phyloP scores from a whole-genome alignment of 2,113 vertebrate species.

The Pipra filicauda region DNA sequence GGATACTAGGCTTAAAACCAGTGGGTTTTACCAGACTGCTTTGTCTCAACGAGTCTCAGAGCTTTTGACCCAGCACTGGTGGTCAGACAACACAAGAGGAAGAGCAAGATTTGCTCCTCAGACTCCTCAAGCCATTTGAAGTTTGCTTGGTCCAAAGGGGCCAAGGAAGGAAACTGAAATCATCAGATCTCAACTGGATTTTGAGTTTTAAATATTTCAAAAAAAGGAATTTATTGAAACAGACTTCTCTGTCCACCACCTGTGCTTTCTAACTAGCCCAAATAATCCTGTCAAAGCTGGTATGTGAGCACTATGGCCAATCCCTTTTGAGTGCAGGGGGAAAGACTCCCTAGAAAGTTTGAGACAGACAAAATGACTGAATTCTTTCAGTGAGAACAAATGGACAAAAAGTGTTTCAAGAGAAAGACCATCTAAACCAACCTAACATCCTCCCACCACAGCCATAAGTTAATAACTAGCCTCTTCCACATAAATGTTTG shows the following conservation, averaged over 20 bases:
- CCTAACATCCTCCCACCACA: not conserved
- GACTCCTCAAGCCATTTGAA: not conserved
- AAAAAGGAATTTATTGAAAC: not conserved
- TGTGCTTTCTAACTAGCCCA: not conserved
- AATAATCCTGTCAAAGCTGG: not conserved
- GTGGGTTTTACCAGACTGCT: not conserved
- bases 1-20: not conserved
- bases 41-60: fast-evolving
- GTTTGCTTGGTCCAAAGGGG: not conserved
- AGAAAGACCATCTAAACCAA: not conserved
- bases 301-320: not conserved
- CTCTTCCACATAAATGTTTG: not conserved
- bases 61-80: not conserved
- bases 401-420: not conserved
- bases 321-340: not conserved
- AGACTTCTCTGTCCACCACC: not conserved
- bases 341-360: not conserved
- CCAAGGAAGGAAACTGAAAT: not conserved
- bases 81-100: not conserved
- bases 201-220: not conserved
- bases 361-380: not conserved
- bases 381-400: not conserved
- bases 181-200: not conserved
- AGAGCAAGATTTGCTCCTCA: not conserved
- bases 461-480: not conserved